These are phyloP conservation scores for Hippotragus niger DNA, from an alignment of 2,113 vertebrate species.

Conservation along the genomic window DNA sequence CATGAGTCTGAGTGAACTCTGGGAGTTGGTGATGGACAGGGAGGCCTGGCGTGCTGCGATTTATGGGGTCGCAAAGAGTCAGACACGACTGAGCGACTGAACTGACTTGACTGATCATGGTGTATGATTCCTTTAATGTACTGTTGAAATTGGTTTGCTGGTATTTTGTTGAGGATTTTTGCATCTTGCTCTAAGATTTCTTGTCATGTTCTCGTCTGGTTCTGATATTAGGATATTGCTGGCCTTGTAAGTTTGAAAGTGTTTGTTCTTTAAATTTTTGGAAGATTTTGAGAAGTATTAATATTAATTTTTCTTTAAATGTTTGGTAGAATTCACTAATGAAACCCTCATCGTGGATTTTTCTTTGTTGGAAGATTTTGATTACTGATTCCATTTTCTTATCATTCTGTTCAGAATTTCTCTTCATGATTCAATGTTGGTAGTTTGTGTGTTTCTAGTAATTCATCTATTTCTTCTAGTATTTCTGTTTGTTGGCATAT, in stretches of 20 bases:
- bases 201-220: not conserved
- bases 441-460: not conserved
- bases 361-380: not conserved
- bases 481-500: not conserved
- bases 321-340: not conserved
- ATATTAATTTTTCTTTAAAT: not conserved
- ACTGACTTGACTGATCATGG: not conserved
- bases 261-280: not conserved
- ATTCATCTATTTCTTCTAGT: not conserved
- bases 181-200: not conserved
- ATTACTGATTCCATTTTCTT: not conserved
- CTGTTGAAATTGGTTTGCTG: not conserved
- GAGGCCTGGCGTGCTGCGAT: no score
- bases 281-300: not conserved
- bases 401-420: not conserved
- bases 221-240: not conserved
- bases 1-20: no score
- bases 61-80: no score
- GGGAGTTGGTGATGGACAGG: no score
- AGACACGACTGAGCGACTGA: fast-evolving
- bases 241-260: not conserved
- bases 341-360: not conserved
- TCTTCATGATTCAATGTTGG: not conserved
- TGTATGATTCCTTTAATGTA: not conserved
- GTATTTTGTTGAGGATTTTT: not conserved